phyloP scores from a whole-genome alignment of 2,113 vertebrate genomes.

The Brachionichthys hirsutus region DNA sequence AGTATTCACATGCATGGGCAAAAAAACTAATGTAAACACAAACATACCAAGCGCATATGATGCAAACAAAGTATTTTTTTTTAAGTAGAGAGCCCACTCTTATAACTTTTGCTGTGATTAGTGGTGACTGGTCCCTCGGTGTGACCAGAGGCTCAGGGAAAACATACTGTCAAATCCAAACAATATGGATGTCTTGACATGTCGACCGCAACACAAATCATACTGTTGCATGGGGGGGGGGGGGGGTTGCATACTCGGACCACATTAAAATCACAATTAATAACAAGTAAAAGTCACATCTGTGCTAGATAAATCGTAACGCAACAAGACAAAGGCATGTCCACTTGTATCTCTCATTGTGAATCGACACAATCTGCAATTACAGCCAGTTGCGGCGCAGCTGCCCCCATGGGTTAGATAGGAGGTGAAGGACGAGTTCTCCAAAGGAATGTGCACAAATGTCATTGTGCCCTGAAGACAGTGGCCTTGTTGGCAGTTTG shows the following conservation, averaged over 20 bases:
- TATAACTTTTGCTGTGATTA: constrained; percentile 49
- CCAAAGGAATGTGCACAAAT: constrained; percentile 61
- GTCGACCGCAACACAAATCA: constrained; percentile 46
- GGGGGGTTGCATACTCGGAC: constrained; percentile 31
- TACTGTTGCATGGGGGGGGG: constrained; percentile 43
- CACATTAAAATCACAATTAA: constrained; percentile 71
- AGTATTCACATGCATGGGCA: constrained; percentile 6
- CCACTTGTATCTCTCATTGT: constrained; percentile 34
- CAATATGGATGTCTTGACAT: constrained; percentile 38
- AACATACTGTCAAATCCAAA: constrained; percentile 53
- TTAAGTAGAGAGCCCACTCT: constrained; percentile 10
- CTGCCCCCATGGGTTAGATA: constrained; percentile 34
- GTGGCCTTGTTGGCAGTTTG: constrained; percentile 62
- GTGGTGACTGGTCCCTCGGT: constrained; percentile 34
- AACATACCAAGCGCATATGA: neutral
- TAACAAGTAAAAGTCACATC: constrained; percentile 46
- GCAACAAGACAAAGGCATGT: constrained; percentile 50
- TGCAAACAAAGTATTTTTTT: neutral
- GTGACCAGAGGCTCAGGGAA: constrained; percentile 37
- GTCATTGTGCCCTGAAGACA: constrained; percentile 67
- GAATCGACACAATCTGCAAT: constrained; percentile 26
- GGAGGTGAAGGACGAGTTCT: constrained; percentile 39
- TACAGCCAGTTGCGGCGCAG: constrained; percentile 21
- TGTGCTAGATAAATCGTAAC: constrained; percentile 23
- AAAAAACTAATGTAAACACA: constrained; percentile 15